phyloP scores from a whole-genome alignment of 2,113 vertebrate genomes.

The Notothenia rossii region DNA sequence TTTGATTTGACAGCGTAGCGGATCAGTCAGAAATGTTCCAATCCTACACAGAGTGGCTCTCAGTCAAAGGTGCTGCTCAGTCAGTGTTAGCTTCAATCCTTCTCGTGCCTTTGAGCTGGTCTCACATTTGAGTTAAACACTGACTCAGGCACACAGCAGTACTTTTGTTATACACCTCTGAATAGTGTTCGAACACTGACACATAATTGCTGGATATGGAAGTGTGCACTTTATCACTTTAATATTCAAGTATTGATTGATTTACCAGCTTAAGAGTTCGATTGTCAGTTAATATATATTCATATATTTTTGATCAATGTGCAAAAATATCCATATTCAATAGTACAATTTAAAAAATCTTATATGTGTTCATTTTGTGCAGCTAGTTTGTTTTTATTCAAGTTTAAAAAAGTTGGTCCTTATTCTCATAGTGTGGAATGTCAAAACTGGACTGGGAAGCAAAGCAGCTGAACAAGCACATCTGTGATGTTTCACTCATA shows the following conservation, averaged over 20 bases:
- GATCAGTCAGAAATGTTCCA: not conserved
- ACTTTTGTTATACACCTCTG: conserved; percentile 1
- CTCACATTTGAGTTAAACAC: too few relatives aligned
- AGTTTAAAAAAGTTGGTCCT: not conserved
- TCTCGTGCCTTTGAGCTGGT: too few relatives aligned
- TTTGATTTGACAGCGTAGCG: not conserved
- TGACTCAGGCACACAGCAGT: conserved; percentile 15
- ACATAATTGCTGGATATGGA: not conserved
- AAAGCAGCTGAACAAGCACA: not conserved
- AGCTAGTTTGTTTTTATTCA: not conserved
- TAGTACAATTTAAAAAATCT: not conserved
- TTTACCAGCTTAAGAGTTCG: not conserved
- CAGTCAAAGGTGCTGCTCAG: too few relatives aligned
- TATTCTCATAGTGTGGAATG: conserved; percentile 16
- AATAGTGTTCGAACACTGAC: not conserved
- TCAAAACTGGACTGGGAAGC: not conserved
- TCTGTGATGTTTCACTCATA: not conserved
- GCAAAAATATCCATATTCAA: conserved; percentile 14
- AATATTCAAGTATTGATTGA: not conserved
- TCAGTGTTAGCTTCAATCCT: too few relatives aligned
- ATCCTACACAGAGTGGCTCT: too few relatives aligned
- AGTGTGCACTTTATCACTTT: not conserved
- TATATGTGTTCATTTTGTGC: not conserved
- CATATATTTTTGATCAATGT: not conserved
- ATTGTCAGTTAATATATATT: not conserved